These are phyloP conservation scores for Eretmocerus hayati DNA, from an alignment of 2,888 invertebrate species.

Conservation along the genomic window DNA sequence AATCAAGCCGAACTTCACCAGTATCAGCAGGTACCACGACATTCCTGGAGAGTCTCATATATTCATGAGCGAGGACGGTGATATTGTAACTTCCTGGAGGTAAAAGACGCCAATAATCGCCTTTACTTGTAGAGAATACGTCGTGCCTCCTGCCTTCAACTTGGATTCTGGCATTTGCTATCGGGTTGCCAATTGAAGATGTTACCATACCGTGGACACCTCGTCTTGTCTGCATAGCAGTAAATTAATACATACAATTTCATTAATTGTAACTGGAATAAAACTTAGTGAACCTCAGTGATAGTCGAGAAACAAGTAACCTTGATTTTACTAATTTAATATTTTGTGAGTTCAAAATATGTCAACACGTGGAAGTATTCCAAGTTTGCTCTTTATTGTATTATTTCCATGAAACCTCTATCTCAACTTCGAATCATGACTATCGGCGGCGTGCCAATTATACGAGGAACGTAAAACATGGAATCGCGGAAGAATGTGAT, in stretches of 20 bases:
- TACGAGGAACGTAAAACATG: no score
- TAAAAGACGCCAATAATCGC: constrained; percentile 91
- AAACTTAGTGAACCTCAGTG: no score
- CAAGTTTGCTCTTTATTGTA: no score
- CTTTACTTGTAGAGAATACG: constrained; percentile 61
- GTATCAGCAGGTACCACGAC: constrained; percentile 53
- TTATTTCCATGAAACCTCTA: no score
- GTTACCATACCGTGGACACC: constrained; percentile 80
- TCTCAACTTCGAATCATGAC: no score
- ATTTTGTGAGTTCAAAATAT: no score
- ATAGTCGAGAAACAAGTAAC: no score
- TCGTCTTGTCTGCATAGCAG: constrained; percentile 62
- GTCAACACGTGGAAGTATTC: no score
- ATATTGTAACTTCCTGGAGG: constrained; percentile 79
- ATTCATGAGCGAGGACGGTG: constrained; percentile 63
- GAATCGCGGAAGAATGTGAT: no score
- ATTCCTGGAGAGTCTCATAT: constrained; percentile 57
- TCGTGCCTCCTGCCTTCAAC: constrained; percentile 70
- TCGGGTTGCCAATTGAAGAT: constrained; percentile 70
- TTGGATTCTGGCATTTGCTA: constrained; percentile 66
- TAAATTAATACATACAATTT: not conserved
- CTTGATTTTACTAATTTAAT: no score
- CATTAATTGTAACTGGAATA: not conserved
- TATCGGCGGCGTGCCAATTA: no score
- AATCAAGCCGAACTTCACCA: constrained; percentile 51